Evolutionary conservation across 2,888 invertebrate species (phyloP).

Genomic region (Poecilus cupreus): DNA sequence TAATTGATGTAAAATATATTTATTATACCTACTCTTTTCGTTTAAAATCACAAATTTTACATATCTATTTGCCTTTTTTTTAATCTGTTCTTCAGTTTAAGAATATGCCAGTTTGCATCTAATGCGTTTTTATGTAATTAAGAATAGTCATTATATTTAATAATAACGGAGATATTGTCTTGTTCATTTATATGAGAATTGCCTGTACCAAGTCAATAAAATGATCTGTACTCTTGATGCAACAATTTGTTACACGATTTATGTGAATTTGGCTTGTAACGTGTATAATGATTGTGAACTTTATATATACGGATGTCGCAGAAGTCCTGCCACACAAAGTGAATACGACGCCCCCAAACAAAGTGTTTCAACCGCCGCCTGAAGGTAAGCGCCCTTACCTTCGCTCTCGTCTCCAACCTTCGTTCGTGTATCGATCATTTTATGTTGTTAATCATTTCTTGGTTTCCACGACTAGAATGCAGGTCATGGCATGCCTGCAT

Average conservation of each 20-base stretch:
- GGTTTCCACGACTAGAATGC: slow-evolving; percentile 54
- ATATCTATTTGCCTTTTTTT: too few species aligned
- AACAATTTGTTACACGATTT: too few species aligned
- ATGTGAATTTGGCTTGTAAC: slow-evolving; percentile 3
- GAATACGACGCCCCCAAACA: slow-evolving; percentile 79
- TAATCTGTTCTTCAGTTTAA: too few species aligned
- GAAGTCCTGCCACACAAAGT: slow-evolving; percentile 74
- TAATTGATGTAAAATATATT: too few species aligned
- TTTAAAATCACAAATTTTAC: too few species aligned
- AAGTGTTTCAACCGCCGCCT: slow-evolving; percentile 80
- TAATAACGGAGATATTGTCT: too few species aligned
- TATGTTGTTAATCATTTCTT: slow-evolving; percentile 52
- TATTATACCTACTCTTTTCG: too few species aligned
- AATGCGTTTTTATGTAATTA: too few species aligned
- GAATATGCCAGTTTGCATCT: too few species aligned
- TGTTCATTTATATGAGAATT: slow-evolving; percentile 5
- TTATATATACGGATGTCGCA: slow-evolving; percentile 46
- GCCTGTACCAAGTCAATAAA: background rate
- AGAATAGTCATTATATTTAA: too few species aligned
- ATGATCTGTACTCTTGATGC: slow-evolving; percentile 56
- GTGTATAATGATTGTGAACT: slow-evolving; percentile 37
- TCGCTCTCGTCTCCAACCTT: background rate
- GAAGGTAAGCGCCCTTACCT: slow-evolving; percentile 51
- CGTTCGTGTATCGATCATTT: slow-evolving; percentile 54
- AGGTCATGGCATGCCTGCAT: slow-evolving; percentile 59